Base-by-base conservation (phyloP, 2,113 vertebrate genomes). In the Oceanites oceanicus region DNA sequence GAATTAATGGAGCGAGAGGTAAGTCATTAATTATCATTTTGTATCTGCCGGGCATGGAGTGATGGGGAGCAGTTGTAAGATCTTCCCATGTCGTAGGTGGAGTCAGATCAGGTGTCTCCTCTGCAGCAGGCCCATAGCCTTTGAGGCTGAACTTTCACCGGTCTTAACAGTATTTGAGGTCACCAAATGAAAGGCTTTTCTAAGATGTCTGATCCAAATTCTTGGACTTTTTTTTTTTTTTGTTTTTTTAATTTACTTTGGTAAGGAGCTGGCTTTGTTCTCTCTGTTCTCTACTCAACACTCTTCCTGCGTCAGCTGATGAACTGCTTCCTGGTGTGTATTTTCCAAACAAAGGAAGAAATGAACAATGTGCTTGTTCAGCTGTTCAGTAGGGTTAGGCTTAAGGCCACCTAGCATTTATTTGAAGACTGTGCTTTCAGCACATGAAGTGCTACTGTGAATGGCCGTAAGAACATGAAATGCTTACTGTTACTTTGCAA, bases 1-100 rank as follows among this genome's bases (percentile, higher is more conserved):
- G 98, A 99, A 27, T 97, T 83, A 22, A 62, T 98, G 82, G 98
- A 97, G 15, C 98, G 92, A 45, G 99, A 99, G 99, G 99, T 99
- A 81, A 95, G 97, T 38, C 4, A 4, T 40, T 15, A 44, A 49
- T 32, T 58, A 26, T 1, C 15, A 0, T 19, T 27, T 47, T n/a
- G 25, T 18, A 0, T 23, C 38, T 50, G 1, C 22, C 1, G 11
- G 15, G 21, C 34, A 26, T 7, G 14, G n/a, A 38, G n/a, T 6
- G 32, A 9, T 18, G 22, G 42, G 22, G 6, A 73, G 38, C 65
- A 45, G 4, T 3, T 65, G 0, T 14, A 8, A 52, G 22, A 17
- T 21, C 26, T 45, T 66, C 9, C n/a, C 2, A 0, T 18, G 63
- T 13, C 0, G 0, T 8, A 66, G 50, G 10, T 2, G 2, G 21